A percentile compares a stretch with the other conserved stretches of the same genome.
Conservation (phyloP, 2,113 vertebrate genomes). For the Cavia porcellus region DNA sequence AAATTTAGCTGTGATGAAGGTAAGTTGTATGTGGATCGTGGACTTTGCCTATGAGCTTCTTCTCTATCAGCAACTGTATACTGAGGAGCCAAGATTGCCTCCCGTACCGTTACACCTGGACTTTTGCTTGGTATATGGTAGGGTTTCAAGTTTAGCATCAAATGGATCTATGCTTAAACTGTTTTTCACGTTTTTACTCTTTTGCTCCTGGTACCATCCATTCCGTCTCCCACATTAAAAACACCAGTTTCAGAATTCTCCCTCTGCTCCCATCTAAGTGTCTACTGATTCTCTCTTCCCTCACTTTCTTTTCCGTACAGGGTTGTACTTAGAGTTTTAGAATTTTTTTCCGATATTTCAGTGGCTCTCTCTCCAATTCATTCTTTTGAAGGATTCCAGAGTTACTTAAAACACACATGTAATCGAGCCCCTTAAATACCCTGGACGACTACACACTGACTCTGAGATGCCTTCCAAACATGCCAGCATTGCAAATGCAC, state of each 20-base stretch:
- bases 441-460: neutral
- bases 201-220: neutral
- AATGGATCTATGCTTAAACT: neutral
- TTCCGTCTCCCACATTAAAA: neutral
- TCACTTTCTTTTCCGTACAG: neutral
- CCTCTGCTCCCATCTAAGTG: neutral
- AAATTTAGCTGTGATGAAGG: neutral
- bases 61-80: neutral
- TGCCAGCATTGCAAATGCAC: conserved; percentile 29
- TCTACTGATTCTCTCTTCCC: neutral
- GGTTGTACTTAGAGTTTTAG: neutral
- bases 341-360: neutral
- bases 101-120: neutral
- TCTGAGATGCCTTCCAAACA: neutral
- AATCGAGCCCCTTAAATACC: neutral
- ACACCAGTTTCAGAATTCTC: neutral
- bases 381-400: neutral
- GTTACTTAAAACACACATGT: conserved; percentile 2
- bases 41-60: neutral
- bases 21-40: neutral
- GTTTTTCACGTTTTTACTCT: neutral
- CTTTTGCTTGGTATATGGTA: neutral
- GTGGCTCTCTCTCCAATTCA: neutral
- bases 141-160: neutral
- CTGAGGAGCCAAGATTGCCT: neutral